A percentile compares a stretch with the other conserved stretches of the same genome.
Conservation (phyloP, 2,888 invertebrate species). For the Heliconius aoede region DNA sequence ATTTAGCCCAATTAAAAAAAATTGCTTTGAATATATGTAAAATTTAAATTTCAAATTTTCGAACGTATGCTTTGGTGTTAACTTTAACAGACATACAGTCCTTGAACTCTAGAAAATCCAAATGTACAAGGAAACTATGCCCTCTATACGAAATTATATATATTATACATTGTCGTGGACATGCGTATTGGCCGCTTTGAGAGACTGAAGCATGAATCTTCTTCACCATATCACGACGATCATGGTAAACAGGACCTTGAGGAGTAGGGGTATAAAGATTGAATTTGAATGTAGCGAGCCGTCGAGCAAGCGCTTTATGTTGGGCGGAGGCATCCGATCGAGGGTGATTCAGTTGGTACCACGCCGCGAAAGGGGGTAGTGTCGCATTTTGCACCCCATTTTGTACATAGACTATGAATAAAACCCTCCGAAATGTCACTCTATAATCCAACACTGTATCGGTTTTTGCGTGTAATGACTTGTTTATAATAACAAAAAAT, state of each 20-base stretch:
- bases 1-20: constrained; percentile 10
- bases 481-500: constrained; percentile 43
- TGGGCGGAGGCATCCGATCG: constrained; percentile 82
- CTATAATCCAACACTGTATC: constrained; percentile 49
- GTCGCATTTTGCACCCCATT: constrained; percentile 67
- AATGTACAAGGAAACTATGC: constrained; percentile 81
- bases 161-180: constrained; percentile 79
- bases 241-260: constrained; percentile 60
- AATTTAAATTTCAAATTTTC: constrained; percentile 23
- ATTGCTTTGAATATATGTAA: not conserved
- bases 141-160: constrained; percentile 71
- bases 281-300: constrained; percentile 52
- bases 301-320: constrained; percentile 81
- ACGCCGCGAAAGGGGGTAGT: constrained; percentile 76
- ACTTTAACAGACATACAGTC: constrained; percentile 77
- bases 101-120: constrained; percentile 81
- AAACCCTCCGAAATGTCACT: constrained; percentile 75
- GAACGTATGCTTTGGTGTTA: constrained; percentile 48
- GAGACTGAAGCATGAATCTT: constrained; percentile 78
- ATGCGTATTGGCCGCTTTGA: constrained; percentile 82
- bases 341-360: constrained; percentile 81
- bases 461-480: constrained; percentile 39
- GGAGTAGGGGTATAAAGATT: constrained; percentile 49
- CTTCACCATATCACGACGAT: constrained; percentile 63
- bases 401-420: constrained; percentile 71